Evolutionary conservation across 2,888 invertebrate species (phyloP), one percentile per base, ranked within the genome.

Genomic region (Melanostoma scalare): DNA sequence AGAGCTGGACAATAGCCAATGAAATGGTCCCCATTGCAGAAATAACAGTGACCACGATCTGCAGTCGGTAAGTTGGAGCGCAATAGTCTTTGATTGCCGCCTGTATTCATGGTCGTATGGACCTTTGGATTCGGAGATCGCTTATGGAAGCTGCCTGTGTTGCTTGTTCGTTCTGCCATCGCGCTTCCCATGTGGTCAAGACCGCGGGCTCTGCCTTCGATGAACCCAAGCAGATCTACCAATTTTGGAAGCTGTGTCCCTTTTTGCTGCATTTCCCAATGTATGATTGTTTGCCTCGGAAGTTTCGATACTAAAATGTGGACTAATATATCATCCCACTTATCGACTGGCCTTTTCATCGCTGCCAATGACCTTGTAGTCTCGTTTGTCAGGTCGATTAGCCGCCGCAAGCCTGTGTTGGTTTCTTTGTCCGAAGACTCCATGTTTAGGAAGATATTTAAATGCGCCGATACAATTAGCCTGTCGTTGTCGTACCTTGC

Each of bases 261-360:
- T 35, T 36, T 46, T 8, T 63, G 63, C 2, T 56, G 33, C 77
- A 77, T 65, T 40, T 77, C 71, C 77, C 76, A 69, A 40, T 76
- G 35, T 8, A 69, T 63, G 3, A 77, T 46, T 0, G 71, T 71
- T 1, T 50, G 58, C 50, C 60, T 60, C 20, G 71, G 71, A 6
- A 71, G 40, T 33, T 71, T 71, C 20, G 38, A 40, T 8, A 33
- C 52, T 31, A 58, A 9, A 20, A 71, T 52, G 33, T 55, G 33
- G 33, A 53, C 53, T 0, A 42, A 9, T 9, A 67, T 67, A 42
- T 67, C 53, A n/a, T 58, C 69, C 69, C 58, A 69, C 50, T 31
- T 56, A 6, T 68, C 46, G 4, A 63, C 63, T 20, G 67, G 67
- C 9, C 67, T 38, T 53, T 67, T 67, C 67, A 65, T 67, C 6